phyloP scores from a whole-genome alignment of 2,113 vertebrate species.

The Amphiprion percula region DNA sequence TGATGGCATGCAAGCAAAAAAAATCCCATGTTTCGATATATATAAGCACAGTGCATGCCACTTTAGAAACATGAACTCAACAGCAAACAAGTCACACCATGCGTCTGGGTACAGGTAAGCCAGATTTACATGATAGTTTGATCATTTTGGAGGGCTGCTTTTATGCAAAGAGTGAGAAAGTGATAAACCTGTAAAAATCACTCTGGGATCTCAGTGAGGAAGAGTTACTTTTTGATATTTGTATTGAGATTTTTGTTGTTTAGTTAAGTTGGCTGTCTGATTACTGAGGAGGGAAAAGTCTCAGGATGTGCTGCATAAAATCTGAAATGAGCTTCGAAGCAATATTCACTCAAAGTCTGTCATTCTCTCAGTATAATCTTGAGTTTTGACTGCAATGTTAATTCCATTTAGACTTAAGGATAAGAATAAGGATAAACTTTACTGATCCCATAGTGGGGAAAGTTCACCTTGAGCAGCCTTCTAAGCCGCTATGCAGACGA shows the following conservation, averaged over 20 bases:
- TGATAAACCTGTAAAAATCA: background rate
- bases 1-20: background rate
- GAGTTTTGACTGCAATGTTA: background rate
- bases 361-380: background rate
- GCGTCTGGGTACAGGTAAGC: slow-evolving; percentile 62
- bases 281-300: background rate
- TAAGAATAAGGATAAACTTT: too few relatives aligned
- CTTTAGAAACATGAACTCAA: background rate
- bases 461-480: background rate
- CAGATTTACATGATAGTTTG: background rate
- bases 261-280: background rate
- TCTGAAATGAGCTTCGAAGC: background rate
- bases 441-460: too few relatives aligned
- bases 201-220: background rate
- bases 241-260: background rate
- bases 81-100: slow-evolving; percentile 27
- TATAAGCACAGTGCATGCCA: slow-evolving; percentile 27
- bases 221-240: background rate
- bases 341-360: background rate
- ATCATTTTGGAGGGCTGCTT: background rate
- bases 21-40: slow-evolving; percentile 27
- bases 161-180: background rate
- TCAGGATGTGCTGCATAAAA: background rate
- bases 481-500: background rate
- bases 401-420: background rate